Base-by-base conservation (phyloP, 1,140 invertebrate genomes). In the Alviniconcha marisindica region DNA sequence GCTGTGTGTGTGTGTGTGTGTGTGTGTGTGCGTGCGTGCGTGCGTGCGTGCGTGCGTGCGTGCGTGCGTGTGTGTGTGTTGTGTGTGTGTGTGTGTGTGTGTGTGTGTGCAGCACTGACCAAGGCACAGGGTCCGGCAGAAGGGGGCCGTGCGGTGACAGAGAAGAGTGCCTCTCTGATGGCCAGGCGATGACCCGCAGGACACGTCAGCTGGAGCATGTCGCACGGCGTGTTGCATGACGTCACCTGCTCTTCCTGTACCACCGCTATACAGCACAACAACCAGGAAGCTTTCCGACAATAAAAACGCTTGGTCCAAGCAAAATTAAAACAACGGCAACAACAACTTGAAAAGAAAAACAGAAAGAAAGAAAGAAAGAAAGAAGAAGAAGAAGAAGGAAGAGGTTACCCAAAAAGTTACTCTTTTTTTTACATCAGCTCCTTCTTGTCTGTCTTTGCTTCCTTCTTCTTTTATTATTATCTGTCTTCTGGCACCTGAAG, bases 151-250 rank as follows among this genome's bases (percentile, higher is more conserved):
- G 44, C 10, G 21, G 73, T 48, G 73, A 76, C 42, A 12, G 73
- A 76, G 81, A 82, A 83, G 24, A 80, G 36, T 1, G 77, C 84
- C 15, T 85, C 84, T 24, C 84, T 71, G 81, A 85, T 73, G 66
- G 84, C 84, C 21, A 85, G 15, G 14, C 69, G 42, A 63, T 85
- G 77, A 21, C 40, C 36, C 14, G 60, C 0, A 14, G 84, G 84
- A 74, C 84, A 85, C 2, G 76, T 40, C 51, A 80, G 48, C 0
- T n/a, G 28, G 24, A 79, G 44, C 18, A 14, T 28, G 5, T 31
- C 42, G 69, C 84, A 85, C 51, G 84, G 84, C 21, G 60, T 77
- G 51, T 85, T 85, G 69, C 84, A 85, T 14, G 48, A 74, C 0
- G 31, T 82, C 38, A 42, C 74, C 42, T 60, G 14, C 60, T 79